These are phyloP conservation scores for Euplagia quadripunctaria DNA, from an alignment of 2,888 invertebrate species.

Conservation along the genomic window DNA sequence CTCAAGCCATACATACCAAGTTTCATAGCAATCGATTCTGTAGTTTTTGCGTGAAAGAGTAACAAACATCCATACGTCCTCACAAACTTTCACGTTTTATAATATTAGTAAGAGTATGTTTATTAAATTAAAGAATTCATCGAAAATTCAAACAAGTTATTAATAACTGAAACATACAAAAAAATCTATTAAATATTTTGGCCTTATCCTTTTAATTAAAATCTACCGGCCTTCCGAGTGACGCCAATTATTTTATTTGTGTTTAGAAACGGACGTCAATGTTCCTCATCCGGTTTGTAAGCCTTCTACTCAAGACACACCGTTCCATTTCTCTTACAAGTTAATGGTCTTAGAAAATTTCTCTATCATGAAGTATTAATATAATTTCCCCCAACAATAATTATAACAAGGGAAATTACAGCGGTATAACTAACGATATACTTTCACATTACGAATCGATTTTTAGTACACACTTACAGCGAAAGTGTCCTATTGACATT, in stretches of 20 bases:
- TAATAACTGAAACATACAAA: background rate
- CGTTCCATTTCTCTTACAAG: constrained; percentile 1
- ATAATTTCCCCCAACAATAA: constrained; percentile 15
- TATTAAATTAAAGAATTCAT: background rate
- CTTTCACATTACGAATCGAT: constrained; percentile 37
- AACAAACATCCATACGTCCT: no score
- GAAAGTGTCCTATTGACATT: constrained; percentile 45
- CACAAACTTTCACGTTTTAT: no score
- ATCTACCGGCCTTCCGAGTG: background rate
- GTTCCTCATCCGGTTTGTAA: background rate
- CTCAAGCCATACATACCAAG: no score
- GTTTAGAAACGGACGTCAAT: background rate
- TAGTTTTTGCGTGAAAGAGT: no score
- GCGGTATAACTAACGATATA: constrained; percentile 23
- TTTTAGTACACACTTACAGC: constrained; percentile 31
- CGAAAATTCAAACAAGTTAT: background rate
- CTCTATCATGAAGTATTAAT: constrained; percentile 3
- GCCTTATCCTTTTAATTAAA: no score
- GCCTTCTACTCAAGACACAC: background rate
- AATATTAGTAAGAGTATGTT: no score
- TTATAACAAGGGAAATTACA: constrained; percentile 17
- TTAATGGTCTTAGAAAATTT: constrained; percentile 2
- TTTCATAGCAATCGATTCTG: no score
- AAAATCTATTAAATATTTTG: background rate
- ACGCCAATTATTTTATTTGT: background rate